These are phyloP conservation scores for Sepioteuthis lessoniana DNA, from an alignment of 2,888 invertebrate genomes.

Conservation along the genomic window DNA sequence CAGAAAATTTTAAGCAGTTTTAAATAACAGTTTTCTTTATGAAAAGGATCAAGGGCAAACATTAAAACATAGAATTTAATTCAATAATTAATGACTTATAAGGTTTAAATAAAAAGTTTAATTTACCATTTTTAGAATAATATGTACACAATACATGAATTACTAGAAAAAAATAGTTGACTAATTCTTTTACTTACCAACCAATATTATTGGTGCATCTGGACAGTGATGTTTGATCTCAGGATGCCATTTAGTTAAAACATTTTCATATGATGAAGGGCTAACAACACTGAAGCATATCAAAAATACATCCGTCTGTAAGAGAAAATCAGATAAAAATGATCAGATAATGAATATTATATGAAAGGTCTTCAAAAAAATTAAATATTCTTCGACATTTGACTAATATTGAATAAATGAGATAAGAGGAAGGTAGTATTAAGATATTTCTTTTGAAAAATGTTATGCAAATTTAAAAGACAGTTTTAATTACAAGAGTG, in stretches of 20 bases:
- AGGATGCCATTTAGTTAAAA: conserved; percentile 99
- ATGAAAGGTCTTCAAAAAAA: neutral
- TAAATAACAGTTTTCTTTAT: no score
- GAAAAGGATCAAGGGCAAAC: no score
- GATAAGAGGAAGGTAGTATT: neutral
- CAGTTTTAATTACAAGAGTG: no score
- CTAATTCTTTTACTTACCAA: conserved; percentile 81
- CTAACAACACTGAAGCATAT: conserved; percentile 99
- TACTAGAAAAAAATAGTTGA: neutral
- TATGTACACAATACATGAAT: neutral
- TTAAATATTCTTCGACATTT: neutral
- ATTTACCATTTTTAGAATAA: no score
- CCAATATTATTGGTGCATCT: conserved; percentile 98
- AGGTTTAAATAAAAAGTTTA: no score
- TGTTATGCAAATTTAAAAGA: no score
- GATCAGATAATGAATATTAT: neutral
- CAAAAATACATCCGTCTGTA: conserved; percentile 96
- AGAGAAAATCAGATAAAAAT: conserved; percentile 56
- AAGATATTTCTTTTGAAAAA: no score
- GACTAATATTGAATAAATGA: neutral
- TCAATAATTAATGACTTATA: no score
- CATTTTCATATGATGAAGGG: conserved; percentile 99
- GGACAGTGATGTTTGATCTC: conserved; percentile 99
- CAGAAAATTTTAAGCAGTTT: no score
- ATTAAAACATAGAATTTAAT: no score